Evolutionary conservation across 2,797 vertebrate species (phyloP).

Genomic region (Poecile montanus): DNA sequence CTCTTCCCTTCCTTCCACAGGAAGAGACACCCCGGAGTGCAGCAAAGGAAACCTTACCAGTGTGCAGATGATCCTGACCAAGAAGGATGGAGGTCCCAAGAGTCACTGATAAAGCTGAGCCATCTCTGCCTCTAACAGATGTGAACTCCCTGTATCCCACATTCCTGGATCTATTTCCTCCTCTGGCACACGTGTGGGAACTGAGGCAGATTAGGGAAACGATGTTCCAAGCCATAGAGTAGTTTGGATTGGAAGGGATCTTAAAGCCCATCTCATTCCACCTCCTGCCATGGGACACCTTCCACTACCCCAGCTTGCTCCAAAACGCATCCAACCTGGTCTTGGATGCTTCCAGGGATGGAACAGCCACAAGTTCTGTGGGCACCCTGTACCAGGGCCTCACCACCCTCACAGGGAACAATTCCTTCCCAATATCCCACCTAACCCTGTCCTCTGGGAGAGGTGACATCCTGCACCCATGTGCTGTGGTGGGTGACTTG

Average conservation of each 20-base stretch:
- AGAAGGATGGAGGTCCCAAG: background rate
- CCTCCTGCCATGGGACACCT: background rate
- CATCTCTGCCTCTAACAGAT: background rate
- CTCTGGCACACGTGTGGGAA: rapidly evolving
- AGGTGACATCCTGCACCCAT: background rate
- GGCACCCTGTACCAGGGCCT: background rate
- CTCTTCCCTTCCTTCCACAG: background rate
- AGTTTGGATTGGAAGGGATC: background rate
- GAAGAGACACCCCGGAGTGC: rapidly evolving
- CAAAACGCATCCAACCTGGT: rapidly evolving
- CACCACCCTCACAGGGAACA: background rate
- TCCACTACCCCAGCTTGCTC: background rate
- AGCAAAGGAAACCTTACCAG: background rate
- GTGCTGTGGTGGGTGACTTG: rapidly evolving
- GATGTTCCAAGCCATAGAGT: background rate
- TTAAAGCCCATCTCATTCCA: background rate
- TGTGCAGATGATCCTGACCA: background rate
- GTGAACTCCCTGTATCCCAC: rapidly evolving
- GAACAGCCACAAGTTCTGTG: background rate
- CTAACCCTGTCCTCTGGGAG: background rate
- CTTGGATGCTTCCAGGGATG: background rate
- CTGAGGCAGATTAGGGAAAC: background rate
- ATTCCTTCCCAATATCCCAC: background rate
- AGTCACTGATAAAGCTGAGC: background rate
- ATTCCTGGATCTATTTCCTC: background rate